These are phyloP conservation scores for Acanthis flammea DNA, from an alignment of 2,797 vertebrate species.

Conservation along the genomic window DNA sequence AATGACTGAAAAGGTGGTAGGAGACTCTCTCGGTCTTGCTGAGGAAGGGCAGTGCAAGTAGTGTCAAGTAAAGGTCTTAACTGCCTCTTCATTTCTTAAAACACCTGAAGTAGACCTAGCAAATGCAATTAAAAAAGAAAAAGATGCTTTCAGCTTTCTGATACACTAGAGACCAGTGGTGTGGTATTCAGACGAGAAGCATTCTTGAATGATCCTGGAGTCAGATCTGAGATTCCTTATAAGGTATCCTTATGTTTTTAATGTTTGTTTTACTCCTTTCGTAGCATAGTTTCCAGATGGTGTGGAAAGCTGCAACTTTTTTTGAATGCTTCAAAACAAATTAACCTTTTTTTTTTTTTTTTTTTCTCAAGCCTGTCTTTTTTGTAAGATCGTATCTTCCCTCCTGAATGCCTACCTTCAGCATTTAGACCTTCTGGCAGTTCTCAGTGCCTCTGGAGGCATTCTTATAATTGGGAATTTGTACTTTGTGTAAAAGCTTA, in stretches of 20 bases:
- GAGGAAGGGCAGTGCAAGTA: not conserved
- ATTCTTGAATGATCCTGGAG: slow-evolving; percentile 17
- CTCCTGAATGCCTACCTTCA: not conserved
- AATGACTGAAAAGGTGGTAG: not conserved
- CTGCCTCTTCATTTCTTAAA: not conserved
- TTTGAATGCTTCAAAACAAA: not conserved
- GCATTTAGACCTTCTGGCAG: not conserved
- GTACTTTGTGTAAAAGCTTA: not conserved
- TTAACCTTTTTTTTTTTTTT: not conserved
- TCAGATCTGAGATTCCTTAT: slow-evolving; percentile 22
- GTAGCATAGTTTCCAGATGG: not conserved
- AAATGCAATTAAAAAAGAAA: not conserved
- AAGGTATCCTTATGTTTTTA: slow-evolving; percentile 39
- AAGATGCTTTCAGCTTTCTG: not conserved
- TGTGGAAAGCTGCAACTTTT: not conserved
- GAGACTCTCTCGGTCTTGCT: not conserved
- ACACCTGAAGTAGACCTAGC: not conserved
- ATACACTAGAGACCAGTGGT: not conserved
- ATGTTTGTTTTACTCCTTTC: slow-evolving; percentile 7
- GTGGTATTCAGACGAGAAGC: not conserved
- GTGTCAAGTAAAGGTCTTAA: not conserved
- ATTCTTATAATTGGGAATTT: not conserved
- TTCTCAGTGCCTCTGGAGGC: not conserved
- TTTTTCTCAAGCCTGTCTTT: not conserved
- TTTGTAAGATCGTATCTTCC: not conserved